phyloP scores from a whole-genome alignment of 2,797 vertebrate species.

The Hemitrygon akajei region DNA sequence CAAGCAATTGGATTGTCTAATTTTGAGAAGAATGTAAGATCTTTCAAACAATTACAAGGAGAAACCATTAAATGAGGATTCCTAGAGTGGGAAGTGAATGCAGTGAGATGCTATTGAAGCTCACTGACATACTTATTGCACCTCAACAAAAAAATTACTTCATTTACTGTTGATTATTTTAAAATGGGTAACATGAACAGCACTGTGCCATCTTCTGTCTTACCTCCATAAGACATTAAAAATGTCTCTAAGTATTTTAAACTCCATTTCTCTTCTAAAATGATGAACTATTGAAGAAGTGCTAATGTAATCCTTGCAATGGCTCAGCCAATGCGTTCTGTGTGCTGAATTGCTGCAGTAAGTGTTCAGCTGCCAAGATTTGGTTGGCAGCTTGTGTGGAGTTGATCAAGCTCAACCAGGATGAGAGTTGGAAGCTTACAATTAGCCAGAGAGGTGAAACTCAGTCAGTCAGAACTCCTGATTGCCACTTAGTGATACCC shows the following conservation, averaged over 20 bases:
- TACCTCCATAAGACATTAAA: neutral
- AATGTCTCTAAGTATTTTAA: neutral
- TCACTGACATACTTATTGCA: neutral
- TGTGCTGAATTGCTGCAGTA: neutral
- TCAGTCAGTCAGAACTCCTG: neutral
- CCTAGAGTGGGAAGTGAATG: neutral
- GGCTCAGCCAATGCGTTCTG: neutral
- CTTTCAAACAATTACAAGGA: neutral
- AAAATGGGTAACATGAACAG: neutral
- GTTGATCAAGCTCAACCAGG: neutral
- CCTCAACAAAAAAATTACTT: conserved; percentile 1
- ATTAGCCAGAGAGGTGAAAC: neutral
- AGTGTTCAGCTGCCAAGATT: neutral
- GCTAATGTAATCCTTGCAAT: neutral
- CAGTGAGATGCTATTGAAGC: too few relatives aligned
- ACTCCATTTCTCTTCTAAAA: neutral
- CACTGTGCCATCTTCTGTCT: neutral
- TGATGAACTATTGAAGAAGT: neutral
- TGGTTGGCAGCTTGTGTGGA: neutral
- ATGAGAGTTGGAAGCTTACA: neutral
- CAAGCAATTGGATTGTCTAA: neutral
- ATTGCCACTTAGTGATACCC: neutral
- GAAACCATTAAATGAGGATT: too few relatives aligned
- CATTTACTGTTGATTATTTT: conserved; percentile 3
- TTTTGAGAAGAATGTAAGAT: neutral